Evolutionary conservation across 2,113 vertebrate genomes (phyloP).

Genomic region (Bubo blakistoni): DNA sequence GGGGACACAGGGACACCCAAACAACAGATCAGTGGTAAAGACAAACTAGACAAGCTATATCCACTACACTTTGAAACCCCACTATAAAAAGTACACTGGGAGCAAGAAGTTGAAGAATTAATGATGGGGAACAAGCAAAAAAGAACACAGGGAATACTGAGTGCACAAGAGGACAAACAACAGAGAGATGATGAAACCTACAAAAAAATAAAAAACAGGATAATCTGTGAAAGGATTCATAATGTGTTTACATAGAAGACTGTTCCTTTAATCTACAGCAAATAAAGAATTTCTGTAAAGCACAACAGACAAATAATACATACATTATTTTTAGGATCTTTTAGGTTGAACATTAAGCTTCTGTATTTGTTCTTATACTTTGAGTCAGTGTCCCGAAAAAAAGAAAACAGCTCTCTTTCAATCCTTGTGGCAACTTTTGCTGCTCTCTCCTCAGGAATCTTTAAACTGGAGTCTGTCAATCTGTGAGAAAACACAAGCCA

Average conservation of each 20-base stretch:
- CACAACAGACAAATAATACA: conserved; percentile 52
- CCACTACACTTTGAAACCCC: neutral
- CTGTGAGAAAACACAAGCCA: conserved; percentile 63
- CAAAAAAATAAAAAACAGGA: neutral
- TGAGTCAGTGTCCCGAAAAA: conserved; percentile 94
- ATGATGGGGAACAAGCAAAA: neutral
- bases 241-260: neutral
- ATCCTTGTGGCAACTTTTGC: conserved; percentile 90
- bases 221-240: neutral
- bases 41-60: neutral
- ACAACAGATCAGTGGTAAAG: neutral
- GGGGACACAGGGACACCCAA: neutral
- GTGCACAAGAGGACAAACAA: neutral
- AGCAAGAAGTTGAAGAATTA: neutral
- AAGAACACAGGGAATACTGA: neutral
- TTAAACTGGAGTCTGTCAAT: conserved; percentile 89
- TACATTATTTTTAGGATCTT: conserved; percentile 97
- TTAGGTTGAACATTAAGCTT: conserved; percentile 98
- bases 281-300: neutral
- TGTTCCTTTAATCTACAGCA: neutral
- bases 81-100: neutral
- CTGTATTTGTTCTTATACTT: conserved; percentile 99
- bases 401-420: conserved; percentile 91
- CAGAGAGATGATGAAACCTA: neutral
- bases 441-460: conserved; percentile 87